Conservation (phyloP, 2,888 invertebrate genomes). For the Anthrax anthrax region DNA sequence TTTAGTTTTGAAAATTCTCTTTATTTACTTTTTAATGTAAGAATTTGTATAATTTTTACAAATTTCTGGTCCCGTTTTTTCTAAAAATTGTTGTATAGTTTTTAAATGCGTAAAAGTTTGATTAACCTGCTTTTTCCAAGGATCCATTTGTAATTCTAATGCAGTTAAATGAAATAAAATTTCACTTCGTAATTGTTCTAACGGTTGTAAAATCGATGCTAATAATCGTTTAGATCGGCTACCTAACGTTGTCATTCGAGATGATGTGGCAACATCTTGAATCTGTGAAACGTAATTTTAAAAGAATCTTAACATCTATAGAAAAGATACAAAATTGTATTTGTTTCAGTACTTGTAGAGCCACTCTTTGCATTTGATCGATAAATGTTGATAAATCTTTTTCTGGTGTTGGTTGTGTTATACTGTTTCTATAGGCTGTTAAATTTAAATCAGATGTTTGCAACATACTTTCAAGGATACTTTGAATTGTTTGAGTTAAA, state of each 20-base stretch:
- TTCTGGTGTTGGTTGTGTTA: conserved; percentile 33
- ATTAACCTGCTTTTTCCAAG: conserved; percentile 54
- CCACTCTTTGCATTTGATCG: conserved; percentile 36
- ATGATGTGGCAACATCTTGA: conserved; percentile 52
- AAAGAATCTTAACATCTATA: too few species aligned
- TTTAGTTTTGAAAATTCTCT: neutral
- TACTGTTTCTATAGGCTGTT: conserved; percentile 28
- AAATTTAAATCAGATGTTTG: conserved; percentile 32
- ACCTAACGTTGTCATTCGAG: conserved; percentile 57
- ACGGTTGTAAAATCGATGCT: conserved; percentile 47
- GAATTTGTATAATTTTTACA: conserved; percentile 46
- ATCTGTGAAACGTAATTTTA: conserved; percentile 28
- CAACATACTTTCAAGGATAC: conserved; percentile 31
- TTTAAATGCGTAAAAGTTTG: conserved; percentile 59
- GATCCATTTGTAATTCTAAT: conserved; percentile 55
- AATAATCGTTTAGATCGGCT: conserved; percentile 48
- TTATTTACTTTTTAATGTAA: conserved; percentile 26
- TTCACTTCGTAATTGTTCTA: conserved; percentile 54
- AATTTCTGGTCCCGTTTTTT: conserved; percentile 55
- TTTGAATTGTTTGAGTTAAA: conserved; percentile 31
- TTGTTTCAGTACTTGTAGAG: conserved; percentile 26
- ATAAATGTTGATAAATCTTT: conserved; percentile 35
- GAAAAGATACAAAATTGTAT: neutral
- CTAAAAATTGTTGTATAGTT: conserved; percentile 62
- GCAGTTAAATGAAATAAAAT: conserved; percentile 63